These are phyloP conservation scores for Mycteria americana DNA, from an alignment of 2,797 vertebrate genomes.

Conservation along the genomic window DNA sequence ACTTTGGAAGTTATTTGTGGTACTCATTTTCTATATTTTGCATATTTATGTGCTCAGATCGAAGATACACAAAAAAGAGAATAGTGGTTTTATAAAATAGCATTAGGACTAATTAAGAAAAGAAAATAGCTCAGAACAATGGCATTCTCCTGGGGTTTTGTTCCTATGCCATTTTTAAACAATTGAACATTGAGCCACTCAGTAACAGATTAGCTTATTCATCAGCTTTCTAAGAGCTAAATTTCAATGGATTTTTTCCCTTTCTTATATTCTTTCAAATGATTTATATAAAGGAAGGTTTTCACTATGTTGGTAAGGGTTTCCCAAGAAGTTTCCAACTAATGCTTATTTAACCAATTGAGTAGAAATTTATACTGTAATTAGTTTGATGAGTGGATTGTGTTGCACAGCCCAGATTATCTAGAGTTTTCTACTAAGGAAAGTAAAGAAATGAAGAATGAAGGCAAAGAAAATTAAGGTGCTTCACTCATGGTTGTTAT, in stretches of 20 bases:
- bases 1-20: not conserved
- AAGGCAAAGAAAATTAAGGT: not conserved
- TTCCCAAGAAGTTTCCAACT: slow-evolving; percentile 50
- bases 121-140: slow-evolving; percentile 51
- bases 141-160: slow-evolving; percentile 30
- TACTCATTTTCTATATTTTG: not conserved
- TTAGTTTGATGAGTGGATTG: slow-evolving; percentile 32
- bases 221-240: slow-evolving; percentile 57
- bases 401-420: not conserved
- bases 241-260: slow-evolving; percentile 47
- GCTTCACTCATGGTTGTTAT: not conserved
- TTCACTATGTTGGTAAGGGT: slow-evolving; percentile 18
- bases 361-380: slow-evolving; percentile 58
- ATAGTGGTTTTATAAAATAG: slow-evolving; percentile 1
- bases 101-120: slow-evolving; percentile 40
- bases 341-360: slow-evolving; percentile 39
- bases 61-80: not conserved
- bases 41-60: not conserved
- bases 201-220: slow-evolving; percentile 63
- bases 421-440: not conserved
- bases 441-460: not conserved
- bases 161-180: slow-evolving; percentile 46
- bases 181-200: slow-evolving; percentile 20
- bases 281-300: slow-evolving; percentile 28
- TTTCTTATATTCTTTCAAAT: slow-evolving; percentile 54